Evolutionary conservation across 2,888 invertebrate genomes (phyloP), one percentile per base, ranked within the genome.

Genomic region (Ephialtes manifestator): DNA sequence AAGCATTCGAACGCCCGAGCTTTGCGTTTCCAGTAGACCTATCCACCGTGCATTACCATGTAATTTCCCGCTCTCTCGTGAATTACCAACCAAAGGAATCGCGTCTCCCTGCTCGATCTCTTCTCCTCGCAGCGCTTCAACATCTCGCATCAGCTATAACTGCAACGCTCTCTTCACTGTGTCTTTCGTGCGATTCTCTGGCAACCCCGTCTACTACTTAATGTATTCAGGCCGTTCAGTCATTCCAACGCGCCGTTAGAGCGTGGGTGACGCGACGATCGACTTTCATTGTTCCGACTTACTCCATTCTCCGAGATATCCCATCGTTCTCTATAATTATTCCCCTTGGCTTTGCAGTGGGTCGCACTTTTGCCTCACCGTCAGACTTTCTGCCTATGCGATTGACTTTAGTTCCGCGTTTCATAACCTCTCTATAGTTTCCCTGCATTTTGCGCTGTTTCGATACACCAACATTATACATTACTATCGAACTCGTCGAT

Each of bases 141-240:
- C 71, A 55, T 81, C 53, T 70, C 85, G 60, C 68, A 18, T 65
- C 55, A 24, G 28, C 11, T 77, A 53, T 35, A 35, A 43, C 65
- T 51, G 15, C 70, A 31, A 63, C 24, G 63, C 24, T 35, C 48
- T 20, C 15, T 74, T 48, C 70, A 28, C 24, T 55, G 53, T 60
- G 58, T 75, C 35, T 75, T 63, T 78, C 72, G 78, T 51, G 75
- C 74, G 81, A 85, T 85, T 79, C 78, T 71, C 39, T 51, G 60
- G 77, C 74, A 68, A 68, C 43, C 77, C 24, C 63, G 68, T 51
- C 78, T 58, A 39, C 75, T 80, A 58, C 51, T 81, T 84, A 82
- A 87, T 87, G 85, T 81, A 87, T 87, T 86, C 83, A 84, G 84
- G 74, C 81, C 83, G 68, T 75, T 84, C 84, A 85, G 85, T 87